Evolutionary conservation across 2,113 vertebrate species (phyloP), one percentile per base, ranked within the genome.

Genomic region (Uria lomvia): DNA sequence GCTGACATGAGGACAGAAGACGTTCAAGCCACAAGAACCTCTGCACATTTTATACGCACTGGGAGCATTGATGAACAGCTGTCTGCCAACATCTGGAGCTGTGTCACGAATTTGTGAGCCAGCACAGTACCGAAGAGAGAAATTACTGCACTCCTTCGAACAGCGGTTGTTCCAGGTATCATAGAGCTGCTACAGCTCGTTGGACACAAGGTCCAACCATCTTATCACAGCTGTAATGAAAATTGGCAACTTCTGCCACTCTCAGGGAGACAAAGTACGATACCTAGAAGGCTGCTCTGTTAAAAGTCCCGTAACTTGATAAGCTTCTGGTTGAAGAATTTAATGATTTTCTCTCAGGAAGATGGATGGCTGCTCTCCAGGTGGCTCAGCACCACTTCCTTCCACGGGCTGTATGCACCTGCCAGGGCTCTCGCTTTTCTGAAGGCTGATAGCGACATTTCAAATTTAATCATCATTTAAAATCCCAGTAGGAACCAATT

Each of bases 341-440:
- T 91, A 93, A 95, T 73, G 60, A 90, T 94, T 96, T 96, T 94
- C 93, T 79, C 88, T 96, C 77, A 66, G 58, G 70, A 94, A 90
- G 94, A 93, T 45, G 65, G 74, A 96, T 90, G 82, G 34, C 72
- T 89, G 55, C 58, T 88, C 92, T 91, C 68, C 72, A 78, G 73
- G 91, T 86, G 43, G 73, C 72, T 86, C 86, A 42, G 43, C n/a
- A 80, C 42, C 49, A 14, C 72, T 66, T 86, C 88, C 86, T 92
- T 90, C 47, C 88, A 63, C 0, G 1, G 42, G 34, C 56, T 1
- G 0, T 14, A 22, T 3, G 8, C 0, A 2, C 53, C 52, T 42
- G 45, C 53, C 3, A 0, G 60, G 72, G 74, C 63, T 36, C 59
- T 81, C 12, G 0, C 23, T 81, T 93, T 72, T 77, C 88, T 86